Evolutionary conservation across 2,888 invertebrate species (phyloP), one percentile per base, ranked within the genome.

Genomic region (Eudemis profundana): DNA sequence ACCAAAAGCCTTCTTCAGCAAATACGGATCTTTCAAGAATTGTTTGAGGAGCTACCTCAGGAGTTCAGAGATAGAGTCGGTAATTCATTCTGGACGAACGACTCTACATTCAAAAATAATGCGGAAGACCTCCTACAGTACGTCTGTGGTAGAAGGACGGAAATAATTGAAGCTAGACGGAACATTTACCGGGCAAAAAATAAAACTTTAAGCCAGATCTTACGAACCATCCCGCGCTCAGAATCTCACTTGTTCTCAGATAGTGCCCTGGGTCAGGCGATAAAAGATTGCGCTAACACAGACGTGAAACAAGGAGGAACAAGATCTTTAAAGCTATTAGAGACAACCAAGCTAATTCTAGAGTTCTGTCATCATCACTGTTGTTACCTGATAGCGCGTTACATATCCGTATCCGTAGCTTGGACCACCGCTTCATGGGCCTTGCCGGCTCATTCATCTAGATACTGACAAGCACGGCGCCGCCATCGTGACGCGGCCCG

Each of bases 151-250:
- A 17, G 54, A 23, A 12, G 49, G 17, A 61, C 61, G 1, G 66
- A 66, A 61, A 38, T 59, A 10, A 57, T 67, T 15, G 50, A 62
- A 44, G 33, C 40, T 10, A 29, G 66, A 10, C 42, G 61, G 17
- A 46, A 46, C 21, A 17, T 54, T 3, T 66, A 57, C 46, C 44
- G 44, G n/a, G 12, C 56, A 10, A 54, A 54, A 14, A 66, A 66
- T 33, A 56, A 14, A n/a, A n/a, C n/a, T n/a, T n/a, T n/a, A n/a
- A n/a, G n/a, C n/a, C n/a, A n/a, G n/a, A 27, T 67, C 2, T 29
- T 67, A 1, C 61, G 51, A 29, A 38, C 36, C 29, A 62, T 67
- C 12, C 61, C 66, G 17, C 66, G 57, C 8, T 57, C 66, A 4
- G 46, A 56, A 36, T 51, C 51, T 3, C 66, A 66, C 21, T 19